Conservation (phyloP, 2,888 invertebrate genomes). For the Agrochola macilenta region DNA sequence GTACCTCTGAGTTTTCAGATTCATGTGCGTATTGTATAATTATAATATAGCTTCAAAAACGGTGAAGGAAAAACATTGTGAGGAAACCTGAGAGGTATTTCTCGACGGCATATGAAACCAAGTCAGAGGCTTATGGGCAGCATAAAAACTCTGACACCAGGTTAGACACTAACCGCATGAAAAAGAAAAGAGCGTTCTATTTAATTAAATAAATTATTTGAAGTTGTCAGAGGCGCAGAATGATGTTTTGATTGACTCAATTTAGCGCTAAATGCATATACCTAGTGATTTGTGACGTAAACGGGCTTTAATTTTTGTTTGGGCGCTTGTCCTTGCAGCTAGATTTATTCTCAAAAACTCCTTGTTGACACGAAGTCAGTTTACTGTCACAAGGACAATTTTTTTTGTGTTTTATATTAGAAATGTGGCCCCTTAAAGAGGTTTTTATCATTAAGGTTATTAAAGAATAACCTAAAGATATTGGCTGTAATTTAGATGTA, state of each 20-base stretch:
- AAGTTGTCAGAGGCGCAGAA: neutral
- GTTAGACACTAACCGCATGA: too few species aligned
- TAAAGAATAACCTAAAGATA: conserved; percentile 10
- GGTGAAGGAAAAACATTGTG: too few species aligned
- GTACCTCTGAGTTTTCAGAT: too few species aligned
- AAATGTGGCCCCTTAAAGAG: neutral
- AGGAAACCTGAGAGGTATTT: too few species aligned
- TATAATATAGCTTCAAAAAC: too few species aligned
- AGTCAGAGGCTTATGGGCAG: too few species aligned
- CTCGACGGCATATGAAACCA: too few species aligned
- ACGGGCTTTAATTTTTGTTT: neutral
- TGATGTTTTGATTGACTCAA: neutral
- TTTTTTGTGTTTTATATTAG: conserved; percentile 8
- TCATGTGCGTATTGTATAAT: too few species aligned
- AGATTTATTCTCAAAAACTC: neutral
- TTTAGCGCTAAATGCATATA: neutral
- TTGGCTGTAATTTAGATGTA: conserved; percentile 22
- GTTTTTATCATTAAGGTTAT: neutral
- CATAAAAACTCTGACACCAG: too few species aligned
- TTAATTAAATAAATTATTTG: neutral
- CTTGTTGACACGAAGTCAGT: conserved; percentile 2
- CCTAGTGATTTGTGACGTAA: neutral
- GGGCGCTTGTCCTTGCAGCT: neutral
- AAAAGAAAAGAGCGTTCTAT: neutral
- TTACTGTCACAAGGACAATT: neutral